Evolutionary conservation across 2,113 vertebrate species (phyloP).

Genomic region (Leiothrix lutea): DNA sequence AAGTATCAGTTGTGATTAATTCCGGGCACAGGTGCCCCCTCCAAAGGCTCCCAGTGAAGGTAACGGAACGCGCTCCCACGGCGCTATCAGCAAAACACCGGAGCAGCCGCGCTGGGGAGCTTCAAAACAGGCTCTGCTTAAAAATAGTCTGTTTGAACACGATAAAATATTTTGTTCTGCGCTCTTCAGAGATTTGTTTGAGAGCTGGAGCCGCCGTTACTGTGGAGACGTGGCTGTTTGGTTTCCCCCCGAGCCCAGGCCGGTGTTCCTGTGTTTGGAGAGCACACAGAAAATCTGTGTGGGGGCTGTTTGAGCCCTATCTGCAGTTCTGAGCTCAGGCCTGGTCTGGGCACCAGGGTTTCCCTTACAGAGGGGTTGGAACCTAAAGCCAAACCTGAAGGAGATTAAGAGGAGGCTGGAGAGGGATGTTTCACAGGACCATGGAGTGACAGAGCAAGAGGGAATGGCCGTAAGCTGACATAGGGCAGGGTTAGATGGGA

Average conservation of each 20-base stretch:
- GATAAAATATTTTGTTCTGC: not conserved
- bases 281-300: not conserved
- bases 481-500: not conserved
- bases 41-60: not conserved
- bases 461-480: not conserved
- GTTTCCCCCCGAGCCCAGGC: not conserved
- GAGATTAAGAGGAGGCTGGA: not conserved
- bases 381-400: not conserved
- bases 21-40: slow-evolving; percentile 13
- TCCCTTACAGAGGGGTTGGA: not conserved
- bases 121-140: slow-evolving; percentile 38
- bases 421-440: not conserved
- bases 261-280: not conserved
- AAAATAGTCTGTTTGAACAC: not conserved
- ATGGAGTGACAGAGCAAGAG: not conserved
- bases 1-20: not conserved
- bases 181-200: not conserved
- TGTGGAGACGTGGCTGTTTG: not conserved
- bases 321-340: not conserved
- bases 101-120: not conserved
- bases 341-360: not conserved
- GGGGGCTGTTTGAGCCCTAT: not conserved
- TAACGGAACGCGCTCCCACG: not conserved
- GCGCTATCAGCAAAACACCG: not conserved
- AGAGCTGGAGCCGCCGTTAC: not conserved